phyloP scores from a whole-genome alignment of 2,888 invertebrate species.

The Amphipoea oculea region DNA sequence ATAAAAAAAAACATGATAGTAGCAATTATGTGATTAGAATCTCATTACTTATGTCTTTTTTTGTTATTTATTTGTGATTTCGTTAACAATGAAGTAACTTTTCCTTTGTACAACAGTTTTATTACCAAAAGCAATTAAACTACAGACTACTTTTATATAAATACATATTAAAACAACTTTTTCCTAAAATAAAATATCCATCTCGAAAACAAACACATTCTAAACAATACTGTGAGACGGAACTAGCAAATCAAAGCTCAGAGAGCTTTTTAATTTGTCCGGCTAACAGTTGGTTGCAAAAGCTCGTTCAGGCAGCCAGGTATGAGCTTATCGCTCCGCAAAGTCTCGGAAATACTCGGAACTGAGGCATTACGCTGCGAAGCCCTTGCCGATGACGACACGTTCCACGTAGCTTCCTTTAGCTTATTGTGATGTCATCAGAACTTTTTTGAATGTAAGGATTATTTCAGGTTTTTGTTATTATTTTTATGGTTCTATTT shows the following conservation, averaged over 20 bases:
- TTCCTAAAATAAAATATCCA: neutral
- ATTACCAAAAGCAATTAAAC: neutral
- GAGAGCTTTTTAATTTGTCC: conserved; percentile 69
- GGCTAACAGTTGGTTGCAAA: conserved; percentile 74
- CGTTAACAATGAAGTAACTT: neutral
- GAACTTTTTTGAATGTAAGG: neutral
- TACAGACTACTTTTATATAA: neutral
- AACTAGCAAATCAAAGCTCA: conserved; percentile 40
- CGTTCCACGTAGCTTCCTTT: neutral
- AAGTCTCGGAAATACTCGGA: conserved; percentile 74
- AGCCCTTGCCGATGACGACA: conserved; percentile 11
- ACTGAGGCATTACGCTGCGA: conserved; percentile 28
- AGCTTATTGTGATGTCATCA: conserved; percentile 5
- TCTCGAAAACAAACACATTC: neutral
- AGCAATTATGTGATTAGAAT: neutral
- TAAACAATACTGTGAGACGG: neutral
- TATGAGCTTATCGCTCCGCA: conserved; percentile 77
- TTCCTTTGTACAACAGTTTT: neutral
- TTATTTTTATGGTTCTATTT: neutral
- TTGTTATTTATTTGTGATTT: neutral
- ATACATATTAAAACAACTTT: no score
- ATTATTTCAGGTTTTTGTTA: neutral
- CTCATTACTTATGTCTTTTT: neutral
- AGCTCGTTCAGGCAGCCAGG: conserved; percentile 70
- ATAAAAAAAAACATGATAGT: neutral